phyloP scores from a whole-genome alignment of 2,888 invertebrate species.

The Folsomia candida region DNA sequence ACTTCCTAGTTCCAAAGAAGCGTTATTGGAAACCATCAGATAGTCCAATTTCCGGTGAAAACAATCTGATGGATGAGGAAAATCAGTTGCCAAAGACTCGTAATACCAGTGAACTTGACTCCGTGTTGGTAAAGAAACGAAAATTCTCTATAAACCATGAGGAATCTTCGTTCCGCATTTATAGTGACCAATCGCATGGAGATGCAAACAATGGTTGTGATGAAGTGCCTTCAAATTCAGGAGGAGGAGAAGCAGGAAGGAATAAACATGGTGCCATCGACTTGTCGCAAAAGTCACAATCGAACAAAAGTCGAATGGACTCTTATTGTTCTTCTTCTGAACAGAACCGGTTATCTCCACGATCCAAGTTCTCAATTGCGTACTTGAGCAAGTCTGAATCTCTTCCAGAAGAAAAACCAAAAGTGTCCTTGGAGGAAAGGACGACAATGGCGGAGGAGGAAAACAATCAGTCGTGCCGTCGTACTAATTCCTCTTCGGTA shows the following conservation, averaged over 20 bases:
- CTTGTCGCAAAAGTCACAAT: neutral
- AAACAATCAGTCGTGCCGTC: no score
- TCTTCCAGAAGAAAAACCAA: no score
- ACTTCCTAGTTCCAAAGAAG: neutral
- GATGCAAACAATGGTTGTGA: no score
- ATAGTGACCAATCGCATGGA: neutral
- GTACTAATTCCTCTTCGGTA: no score
- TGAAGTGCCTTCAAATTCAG: neutral
- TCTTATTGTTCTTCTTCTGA: no score
- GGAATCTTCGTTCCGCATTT: neutral
- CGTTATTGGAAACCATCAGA: neutral
- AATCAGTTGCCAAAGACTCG: neutral
- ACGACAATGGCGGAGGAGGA: no score
- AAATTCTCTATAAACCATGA: neutral
- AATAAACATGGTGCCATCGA: neutral
- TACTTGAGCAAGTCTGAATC: neutral
- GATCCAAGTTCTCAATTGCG: neutral
- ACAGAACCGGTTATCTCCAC: no score
- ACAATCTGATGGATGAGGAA: neutral
- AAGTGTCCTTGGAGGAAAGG: no score
- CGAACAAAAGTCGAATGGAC: no score
- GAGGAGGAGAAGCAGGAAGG: neutral
- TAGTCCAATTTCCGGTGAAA: neutral
- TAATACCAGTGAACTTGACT: neutral
- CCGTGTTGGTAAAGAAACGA: conserved; percentile 1